Evolutionary conservation across 2,797 vertebrate species (phyloP), one percentile per base, ranked within the genome.

Genomic region (Leuciscus waleckii): DNA sequence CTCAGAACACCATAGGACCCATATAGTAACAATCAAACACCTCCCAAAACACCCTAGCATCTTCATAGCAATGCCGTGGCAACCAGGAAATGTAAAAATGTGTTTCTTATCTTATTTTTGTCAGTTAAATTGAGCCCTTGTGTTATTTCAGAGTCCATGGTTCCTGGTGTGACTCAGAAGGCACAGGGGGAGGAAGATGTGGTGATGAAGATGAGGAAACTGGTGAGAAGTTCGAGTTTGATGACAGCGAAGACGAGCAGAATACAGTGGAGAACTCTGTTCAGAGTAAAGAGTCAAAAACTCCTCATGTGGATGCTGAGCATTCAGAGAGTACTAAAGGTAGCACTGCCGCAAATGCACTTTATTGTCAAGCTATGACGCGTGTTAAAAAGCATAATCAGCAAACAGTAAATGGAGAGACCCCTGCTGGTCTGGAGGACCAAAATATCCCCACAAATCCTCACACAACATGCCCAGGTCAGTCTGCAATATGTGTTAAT

Each of bases 171-270:
- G 51, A 84, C 82, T 77, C 89, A 85, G 16, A 81, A 67, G 70
- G 83, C 74, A 35, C 87, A 88, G 63, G 83, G 89, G 41, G 86
- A 88, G 76, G 88, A 90, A 46, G 90, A 90, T 39, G 90, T 9
- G 92, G 88, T n/a, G 91, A 93, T 4, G 92, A 87, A 0, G 94
- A 94, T 49, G 96, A 96, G 0, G 96, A 96, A 13, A 81, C 90
- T 0, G 96, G 96, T 2, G 94, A 96, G 88, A 93, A 90, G 81
- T 97, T 96, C 39, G 94, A 94, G 51, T 96, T 96, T 37, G 95
- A 95, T 0, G 94, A 96, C 80, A 95, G 93, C 0, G 94, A 94
- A 0, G 93, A 92, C 11, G 94, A 93, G 1, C 91, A 93, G 29
- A 88, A 76, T 10, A 26, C 90, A 37, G 54, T 74, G 41, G 71